A percentile compares a stretch with the other conserved stretches of the same genome.
phyloP scores from a whole-genome alignment of 2,797 vertebrate species.

The Capromys pilorides region DNA sequence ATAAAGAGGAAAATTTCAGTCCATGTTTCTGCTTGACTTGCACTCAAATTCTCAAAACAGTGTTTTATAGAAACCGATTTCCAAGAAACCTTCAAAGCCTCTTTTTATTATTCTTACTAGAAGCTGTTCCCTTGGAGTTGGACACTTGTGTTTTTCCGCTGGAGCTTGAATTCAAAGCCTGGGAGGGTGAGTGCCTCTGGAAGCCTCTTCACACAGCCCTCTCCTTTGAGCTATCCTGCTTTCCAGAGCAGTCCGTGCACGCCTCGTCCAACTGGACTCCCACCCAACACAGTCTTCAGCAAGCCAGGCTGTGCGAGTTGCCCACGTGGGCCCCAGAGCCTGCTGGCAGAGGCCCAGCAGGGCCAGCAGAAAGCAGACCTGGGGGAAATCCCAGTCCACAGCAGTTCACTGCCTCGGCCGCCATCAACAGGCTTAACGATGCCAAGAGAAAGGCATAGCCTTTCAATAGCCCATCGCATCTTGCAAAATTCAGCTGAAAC shows the following conservation, averaged over 20 bases:
- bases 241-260: conserved; percentile 29
- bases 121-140: conserved; percentile 75
- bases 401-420: not conserved
- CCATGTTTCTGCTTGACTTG: conserved; percentile 75
- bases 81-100: conserved; percentile 79
- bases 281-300: conserved; percentile 32
- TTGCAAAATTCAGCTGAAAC: conserved; percentile 59
- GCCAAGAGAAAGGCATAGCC: not conserved
- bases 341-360: conserved; percentile 24
- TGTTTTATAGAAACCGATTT: conserved; percentile 75
- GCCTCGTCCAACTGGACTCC: conserved; percentile 57
- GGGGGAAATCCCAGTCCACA: conserved; percentile 53
- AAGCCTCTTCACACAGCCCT: conserved; percentile 46
- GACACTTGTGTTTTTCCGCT: conserved; percentile 74
- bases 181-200: conserved; percentile 53
- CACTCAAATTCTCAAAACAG: conserved; percentile 69
- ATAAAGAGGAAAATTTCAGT: conserved; percentile 58
- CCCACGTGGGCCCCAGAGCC: not conserved
- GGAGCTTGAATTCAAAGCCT: conserved; percentile 66
- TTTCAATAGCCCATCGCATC: not conserved
- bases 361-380: conserved; percentile 43
- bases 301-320: conserved; percentile 53
- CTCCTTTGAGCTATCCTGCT: conserved; percentile 62
- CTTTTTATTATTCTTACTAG: conserved; percentile 77
- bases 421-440: not conserved